phyloP scores from a whole-genome alignment of 2,797 vertebrate species.

The Oreochromis mossambicus region DNA sequence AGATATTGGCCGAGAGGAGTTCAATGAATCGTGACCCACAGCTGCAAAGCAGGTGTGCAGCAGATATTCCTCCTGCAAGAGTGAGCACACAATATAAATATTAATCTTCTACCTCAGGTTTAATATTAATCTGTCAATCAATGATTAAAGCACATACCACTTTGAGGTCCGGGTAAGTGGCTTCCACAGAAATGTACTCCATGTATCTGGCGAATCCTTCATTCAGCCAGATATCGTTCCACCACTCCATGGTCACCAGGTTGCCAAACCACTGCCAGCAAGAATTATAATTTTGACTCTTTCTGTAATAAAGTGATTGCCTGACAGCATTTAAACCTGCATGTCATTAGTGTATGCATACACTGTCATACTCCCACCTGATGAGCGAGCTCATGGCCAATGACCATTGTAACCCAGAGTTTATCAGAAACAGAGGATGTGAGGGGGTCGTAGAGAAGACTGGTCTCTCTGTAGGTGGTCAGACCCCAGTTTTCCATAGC shows the following conservation, averaged over 20 bases:
- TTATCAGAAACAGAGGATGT: conserved; percentile 78
- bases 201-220: conserved; percentile 84
- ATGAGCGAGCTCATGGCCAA: conserved; percentile 82
- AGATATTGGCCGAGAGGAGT: conserved; percentile 80
- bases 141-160: conserved; percentile 57
- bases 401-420: conserved; percentile 80
- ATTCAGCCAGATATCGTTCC: conserved; percentile 84
- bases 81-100: not conserved
- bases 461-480: conserved; percentile 80
- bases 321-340: not conserved
- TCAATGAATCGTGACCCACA: conserved; percentile 74
- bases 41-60: conserved; percentile 76
- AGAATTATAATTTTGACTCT: not conserved
- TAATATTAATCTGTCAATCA: not conserved
- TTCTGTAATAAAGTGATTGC: not conserved
- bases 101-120: not conserved
- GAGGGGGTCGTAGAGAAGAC: conserved; percentile 76
- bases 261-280: conserved; percentile 82
- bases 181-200: conserved; percentile 79
- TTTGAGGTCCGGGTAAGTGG: conserved; percentile 77
- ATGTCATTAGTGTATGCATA: not conserved
- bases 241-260: conserved; percentile 85
- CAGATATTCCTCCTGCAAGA: conserved; percentile 75
- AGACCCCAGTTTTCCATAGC: conserved; percentile 88
- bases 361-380: conserved; percentile 63